Evolutionary conservation across 2,797 vertebrate species (phyloP), one percentile per base, ranked within the genome.

Genomic region (Cichlasoma orientale): DNA sequence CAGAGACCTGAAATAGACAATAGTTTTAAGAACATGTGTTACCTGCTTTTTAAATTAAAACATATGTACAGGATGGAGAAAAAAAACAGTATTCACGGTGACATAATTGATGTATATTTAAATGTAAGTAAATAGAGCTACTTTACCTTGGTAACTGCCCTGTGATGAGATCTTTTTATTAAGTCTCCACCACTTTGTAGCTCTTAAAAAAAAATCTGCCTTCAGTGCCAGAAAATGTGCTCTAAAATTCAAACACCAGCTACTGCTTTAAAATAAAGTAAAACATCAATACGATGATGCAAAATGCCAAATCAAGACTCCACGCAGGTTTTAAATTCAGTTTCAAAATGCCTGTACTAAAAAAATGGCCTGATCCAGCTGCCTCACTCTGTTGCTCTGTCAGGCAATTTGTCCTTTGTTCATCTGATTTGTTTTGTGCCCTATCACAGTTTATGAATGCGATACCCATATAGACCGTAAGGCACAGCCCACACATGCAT

Each of bases 371-470:
- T 54, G 79, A 72, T 50, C 27, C 10, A 41, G 5, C 25, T 21
- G 19, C 3, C 18, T 41, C 5, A 2, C 55, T 73, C 56, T 1
- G 23, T 56, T 41, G 23, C 2, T 72, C 47, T 66, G 41, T 59
- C 56, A 14, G 53, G 56, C 38, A 57, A 29, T 47, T 58, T 19
- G 31, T 69, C 58, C 83, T 87, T 74, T 72, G 78, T 21, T 57
- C 27, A 58, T 59, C 8, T 44, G 27, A 73, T 61, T 52, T 52
- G 13, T 52, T 56, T 44, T 54, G 11, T 63, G 18, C 12, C 23
- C 83, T 85, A 86, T 89, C 77, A 55, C 47, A 57, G 18, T 11
- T 88, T 79, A 74, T 82, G 74, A 85, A 78, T 75, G 56, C 31
- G 8, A 81, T 75, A 63, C 76, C 25, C 75, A 57, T 77, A 23